Conservation (phyloP, 2,797 vertebrate species). For the Nannoperca australis region DNA sequence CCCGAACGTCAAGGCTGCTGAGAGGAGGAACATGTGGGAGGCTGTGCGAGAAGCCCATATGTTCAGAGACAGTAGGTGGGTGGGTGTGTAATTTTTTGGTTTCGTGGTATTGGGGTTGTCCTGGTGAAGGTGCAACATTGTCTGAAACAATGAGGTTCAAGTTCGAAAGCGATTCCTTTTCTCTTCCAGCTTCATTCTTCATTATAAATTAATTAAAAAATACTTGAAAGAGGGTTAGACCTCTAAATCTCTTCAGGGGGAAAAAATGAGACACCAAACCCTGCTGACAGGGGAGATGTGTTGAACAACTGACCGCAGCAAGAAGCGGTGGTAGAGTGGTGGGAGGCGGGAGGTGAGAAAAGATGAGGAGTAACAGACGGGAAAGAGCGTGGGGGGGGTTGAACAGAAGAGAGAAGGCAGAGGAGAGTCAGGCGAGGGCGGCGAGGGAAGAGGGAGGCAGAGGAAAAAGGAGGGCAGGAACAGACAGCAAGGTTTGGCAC, state of each 20-base stretch:
- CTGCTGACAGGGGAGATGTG: constrained; percentile 39
- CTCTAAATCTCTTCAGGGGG: constrained; percentile 31
- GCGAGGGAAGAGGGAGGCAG: constrained; percentile 32
- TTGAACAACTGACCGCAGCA: constrained; percentile 46
- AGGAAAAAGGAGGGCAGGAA: constrained; percentile 47
- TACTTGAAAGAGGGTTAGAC: constrained; percentile 42
- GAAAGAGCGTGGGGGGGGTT: constrained; percentile 26
- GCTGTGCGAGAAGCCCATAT: constrained; percentile 52
- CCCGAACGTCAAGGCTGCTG: constrained; percentile 60
- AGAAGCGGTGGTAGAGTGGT: constrained; percentile 37
- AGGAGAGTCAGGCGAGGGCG: constrained; percentile 26
- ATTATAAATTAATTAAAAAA: constrained; percentile 37
- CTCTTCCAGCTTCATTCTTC: constrained; percentile 22
- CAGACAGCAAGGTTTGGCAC: constrained; percentile 59
- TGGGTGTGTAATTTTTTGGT: constrained; percentile 30
- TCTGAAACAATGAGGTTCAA: constrained; percentile 48
- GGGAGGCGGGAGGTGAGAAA: constrained; percentile 66
- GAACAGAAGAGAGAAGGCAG: constrained; percentile 46
- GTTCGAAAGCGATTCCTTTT: constrained; percentile 21
- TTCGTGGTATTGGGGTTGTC: constrained; percentile 17
- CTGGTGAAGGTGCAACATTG: constrained; percentile 34
- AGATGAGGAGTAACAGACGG: constrained; percentile 64
- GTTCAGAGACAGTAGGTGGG: constrained; percentile 44
- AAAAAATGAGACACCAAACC: constrained; percentile 31
- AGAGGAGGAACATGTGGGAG: constrained; percentile 65